Base-by-base conservation (phyloP, 64 coral and sea anemone species). In the Pachyseris speciosa region DNA sequence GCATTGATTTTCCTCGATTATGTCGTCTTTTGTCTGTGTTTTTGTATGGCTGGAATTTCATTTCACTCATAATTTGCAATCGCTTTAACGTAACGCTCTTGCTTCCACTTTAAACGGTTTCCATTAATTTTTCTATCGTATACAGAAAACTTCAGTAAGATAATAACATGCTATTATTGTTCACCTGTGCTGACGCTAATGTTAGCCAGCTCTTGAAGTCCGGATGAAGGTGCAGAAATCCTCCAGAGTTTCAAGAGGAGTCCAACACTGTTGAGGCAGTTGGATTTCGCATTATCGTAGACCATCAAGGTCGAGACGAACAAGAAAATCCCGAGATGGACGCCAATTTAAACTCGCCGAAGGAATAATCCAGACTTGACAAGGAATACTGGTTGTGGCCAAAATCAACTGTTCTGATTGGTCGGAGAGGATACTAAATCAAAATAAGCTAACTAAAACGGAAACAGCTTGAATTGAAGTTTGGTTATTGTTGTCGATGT, bases 301-400 rank as follows among this genome's bases (percentile, higher is more conserved):
- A 2, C 3, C 7, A 25, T 24, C 5, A 55, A 17, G 51, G 13
- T 16, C 20, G 51, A 13, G 10, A 55, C 51, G 51, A 55, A 16
- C 51, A 74, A 30, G 9, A 75, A 49, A 76, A 34, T 52, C 43
- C 44, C 0, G 9, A 43, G 2, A 44, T 7, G 26, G 42, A 49
- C 40, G 42, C 39, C 10, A 44, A 76, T 50, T 49, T 52, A 27
- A 30, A 50, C 22, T 50, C 25, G 40, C 12, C 50, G 26, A 28
- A 17, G 73, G 9, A 51, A 76, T 31, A 76, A 76, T 76, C 73
- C 73, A 51, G 37, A 74, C 70, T 74, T 74, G 20, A 74, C 8
- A 15, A 43, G 39, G 17, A 50, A 76, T 76, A 76, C 73, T 76
- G 73, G 73, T 76, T 52, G 73, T 76, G 73, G 73, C 17, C 11